Evolutionary conservation across 2,888 invertebrate species (phyloP).

Genomic region (Nyleta sp.): DNA sequence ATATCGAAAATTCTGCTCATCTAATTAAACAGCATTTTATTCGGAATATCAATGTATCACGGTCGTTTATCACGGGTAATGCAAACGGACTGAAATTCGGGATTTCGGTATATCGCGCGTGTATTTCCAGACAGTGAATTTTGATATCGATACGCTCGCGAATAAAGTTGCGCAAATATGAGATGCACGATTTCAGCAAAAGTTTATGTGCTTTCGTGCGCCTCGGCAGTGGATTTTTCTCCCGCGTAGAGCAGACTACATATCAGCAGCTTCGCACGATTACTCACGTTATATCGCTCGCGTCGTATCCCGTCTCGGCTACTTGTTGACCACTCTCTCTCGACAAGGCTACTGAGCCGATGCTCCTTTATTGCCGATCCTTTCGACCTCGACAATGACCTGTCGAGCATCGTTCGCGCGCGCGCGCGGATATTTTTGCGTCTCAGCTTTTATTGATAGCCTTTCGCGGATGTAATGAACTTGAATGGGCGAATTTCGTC

Average conservation of each 20-base stretch:
- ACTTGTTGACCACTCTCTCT: slow-evolving; percentile 65
- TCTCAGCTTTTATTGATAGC: too few relatives aligned
- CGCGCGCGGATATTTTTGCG: slow-evolving; percentile 4
- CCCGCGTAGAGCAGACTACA: slow-evolving; percentile 19
- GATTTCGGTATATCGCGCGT: slow-evolving; percentile 7
- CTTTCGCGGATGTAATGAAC: too few relatives aligned
- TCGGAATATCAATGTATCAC: neutral
- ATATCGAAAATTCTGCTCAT: too few relatives aligned
- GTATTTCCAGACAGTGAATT: slow-evolving; percentile 32
- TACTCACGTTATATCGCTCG: slow-evolving; percentile 56
- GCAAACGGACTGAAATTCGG: neutral
- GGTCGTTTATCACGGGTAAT: neutral
- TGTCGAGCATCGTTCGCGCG: slow-evolving; percentile 25
- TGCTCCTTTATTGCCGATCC: slow-evolving; percentile 47
- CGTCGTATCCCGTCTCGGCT: slow-evolving; percentile 33
- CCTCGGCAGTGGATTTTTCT: slow-evolving; percentile 35
- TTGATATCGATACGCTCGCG: slow-evolving; percentile 27
- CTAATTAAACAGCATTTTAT: neutral
- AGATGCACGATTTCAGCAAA: slow-evolving; percentile 43
- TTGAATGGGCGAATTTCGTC: too few relatives aligned
- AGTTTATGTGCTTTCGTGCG: slow-evolving; percentile 43
- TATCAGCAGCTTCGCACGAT: slow-evolving; percentile 54
- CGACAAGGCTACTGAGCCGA: slow-evolving; percentile 53
- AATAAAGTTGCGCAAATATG: slow-evolving; percentile 30
- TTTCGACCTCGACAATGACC: slow-evolving; percentile 56